Evolutionary conservation across 2,888 invertebrate species (phyloP).

Genomic region (Oscheius sp.): DNA sequence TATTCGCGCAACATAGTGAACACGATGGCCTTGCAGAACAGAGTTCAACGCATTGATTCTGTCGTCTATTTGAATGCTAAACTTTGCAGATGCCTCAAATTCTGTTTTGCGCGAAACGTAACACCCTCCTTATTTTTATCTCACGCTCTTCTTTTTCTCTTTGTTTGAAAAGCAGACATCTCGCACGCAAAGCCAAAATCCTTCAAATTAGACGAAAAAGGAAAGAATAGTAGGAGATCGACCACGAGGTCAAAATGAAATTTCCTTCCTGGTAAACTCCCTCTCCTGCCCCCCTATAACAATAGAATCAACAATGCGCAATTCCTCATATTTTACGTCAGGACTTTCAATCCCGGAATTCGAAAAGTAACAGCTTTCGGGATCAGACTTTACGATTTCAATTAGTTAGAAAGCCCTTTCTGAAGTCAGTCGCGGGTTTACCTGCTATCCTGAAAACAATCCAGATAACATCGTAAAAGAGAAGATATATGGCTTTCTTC

Average conservation of each 20-base stretch:
- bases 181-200: no score
- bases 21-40: background rate
- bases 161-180: no score
- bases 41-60: conserved; percentile 21
- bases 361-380: background rate
- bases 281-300: no score
- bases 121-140: background rate
- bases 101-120: background rate
- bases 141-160: background rate
- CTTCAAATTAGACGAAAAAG: no score
- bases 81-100: background rate
- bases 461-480: background rate
- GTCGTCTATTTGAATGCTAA: conserved; percentile 14
- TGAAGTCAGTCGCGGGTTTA: no score
- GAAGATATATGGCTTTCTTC: background rate
- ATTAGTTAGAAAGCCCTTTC: background rate
- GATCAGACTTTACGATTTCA: background rate
- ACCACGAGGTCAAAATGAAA: no score
- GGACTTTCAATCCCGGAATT: background rate
- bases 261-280: no score
- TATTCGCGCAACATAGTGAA: background rate
- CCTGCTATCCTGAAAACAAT: background rate
- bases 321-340: background rate
- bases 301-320: no score
- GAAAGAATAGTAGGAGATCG: no score